phyloP scores from a whole-genome alignment of 2,113 vertebrate genomes.

The Platycercus adscitus region DNA sequence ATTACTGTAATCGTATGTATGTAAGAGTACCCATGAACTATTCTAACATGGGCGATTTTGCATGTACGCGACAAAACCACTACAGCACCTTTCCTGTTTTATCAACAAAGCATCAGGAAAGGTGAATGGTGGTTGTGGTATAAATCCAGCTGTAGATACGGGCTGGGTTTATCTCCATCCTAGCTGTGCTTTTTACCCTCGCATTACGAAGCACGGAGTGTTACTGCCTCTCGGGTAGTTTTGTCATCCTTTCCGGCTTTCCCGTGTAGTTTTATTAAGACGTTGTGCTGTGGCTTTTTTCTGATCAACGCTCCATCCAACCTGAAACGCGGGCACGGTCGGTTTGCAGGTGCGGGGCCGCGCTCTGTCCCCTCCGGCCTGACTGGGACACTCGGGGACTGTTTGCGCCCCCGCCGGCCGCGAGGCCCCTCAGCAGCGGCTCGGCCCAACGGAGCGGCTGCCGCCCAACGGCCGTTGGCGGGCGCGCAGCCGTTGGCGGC shows the following conservation, averaged over 20 bases:
- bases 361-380: background rate
- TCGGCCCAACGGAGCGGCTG: background rate
- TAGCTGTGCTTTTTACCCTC: background rate
- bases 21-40: rapidly evolving
- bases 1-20: rapidly evolving
- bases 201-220: rapidly evolving
- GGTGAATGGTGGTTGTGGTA: slow-evolving; percentile 76
- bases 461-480: background rate
- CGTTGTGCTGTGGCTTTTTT: rapidly evolving
- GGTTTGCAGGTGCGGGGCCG: background rate
- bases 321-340: rapidly evolving
- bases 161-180: slow-evolving; percentile 72
- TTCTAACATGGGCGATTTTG: rapidly evolving
- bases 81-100: background rate
- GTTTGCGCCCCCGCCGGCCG: background rate
- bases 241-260: no score
- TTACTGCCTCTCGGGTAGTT: no score
- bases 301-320: rapidly evolving
- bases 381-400: no score
- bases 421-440: background rate
- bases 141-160: slow-evolving; percentile 80
- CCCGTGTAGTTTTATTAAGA: rapidly evolving
- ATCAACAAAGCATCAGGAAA: slow-evolving; percentile 71
- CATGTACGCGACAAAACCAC: rapidly evolving
- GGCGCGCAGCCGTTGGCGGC: background rate